Evolutionary conservation across 2,888 invertebrate species (phyloP).

Genomic region (Lasioglossum marginatum): DNA sequence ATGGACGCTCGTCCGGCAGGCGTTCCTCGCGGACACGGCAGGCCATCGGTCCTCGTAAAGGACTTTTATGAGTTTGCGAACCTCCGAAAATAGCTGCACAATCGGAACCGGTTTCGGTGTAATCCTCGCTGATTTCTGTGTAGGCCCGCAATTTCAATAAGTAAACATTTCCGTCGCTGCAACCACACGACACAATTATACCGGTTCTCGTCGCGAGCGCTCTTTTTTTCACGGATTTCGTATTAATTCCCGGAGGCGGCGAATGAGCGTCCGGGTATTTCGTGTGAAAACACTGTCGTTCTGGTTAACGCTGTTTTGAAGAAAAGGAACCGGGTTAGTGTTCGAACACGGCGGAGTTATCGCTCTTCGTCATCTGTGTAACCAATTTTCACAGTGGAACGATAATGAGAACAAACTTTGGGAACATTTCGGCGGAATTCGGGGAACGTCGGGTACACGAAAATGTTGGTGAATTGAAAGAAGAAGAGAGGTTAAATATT

Average conservation of each 20-base stretch:
- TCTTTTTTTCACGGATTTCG: neutral
- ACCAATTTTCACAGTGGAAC: neutral
- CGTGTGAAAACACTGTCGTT: neutral
- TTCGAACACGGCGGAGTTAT: neutral
- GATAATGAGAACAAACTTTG: neutral
- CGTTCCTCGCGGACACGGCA: slow-evolving; percentile 24
- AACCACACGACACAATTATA: slow-evolving; percentile 41
- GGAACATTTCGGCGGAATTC: neutral
- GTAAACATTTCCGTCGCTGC: slow-evolving; percentile 51
- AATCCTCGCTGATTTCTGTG: slow-evolving; percentile 65
- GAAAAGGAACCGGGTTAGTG: slow-evolving; percentile 9
- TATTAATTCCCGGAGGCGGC: neutral
- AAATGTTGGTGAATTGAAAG: neutral
- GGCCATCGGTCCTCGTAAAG: slow-evolving; percentile 67
- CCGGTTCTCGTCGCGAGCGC: neutral
- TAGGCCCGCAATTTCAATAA: slow-evolving; percentile 61
- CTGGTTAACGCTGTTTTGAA: neutral
- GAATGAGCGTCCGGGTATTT: neutral
- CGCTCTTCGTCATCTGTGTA: neutral
- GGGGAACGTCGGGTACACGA: neutral
- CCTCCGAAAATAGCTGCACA: slow-evolving; percentile 73
- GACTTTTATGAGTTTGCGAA: slow-evolving; percentile 71
- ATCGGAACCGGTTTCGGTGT: slow-evolving; percentile 71
- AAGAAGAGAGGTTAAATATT: neutral
- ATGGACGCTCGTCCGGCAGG: slow-evolving; percentile 21